Base-by-base conservation (phyloP, 2,113 vertebrate genomes). In the Mus pahari region DNA sequence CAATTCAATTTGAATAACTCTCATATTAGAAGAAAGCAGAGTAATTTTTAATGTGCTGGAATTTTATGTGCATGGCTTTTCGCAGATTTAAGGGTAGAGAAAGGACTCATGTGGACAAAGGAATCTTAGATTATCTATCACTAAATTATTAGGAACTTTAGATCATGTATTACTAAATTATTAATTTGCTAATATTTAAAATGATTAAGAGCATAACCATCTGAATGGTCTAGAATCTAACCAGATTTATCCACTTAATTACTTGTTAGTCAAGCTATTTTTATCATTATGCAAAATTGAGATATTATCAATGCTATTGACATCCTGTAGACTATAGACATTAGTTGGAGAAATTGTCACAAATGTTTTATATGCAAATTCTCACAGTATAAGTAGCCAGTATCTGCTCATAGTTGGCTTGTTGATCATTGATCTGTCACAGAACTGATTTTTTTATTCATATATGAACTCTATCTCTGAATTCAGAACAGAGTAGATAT, bases 11-110 rank as follows among this genome's bases (percentile, higher is more conserved):
- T 90, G 33, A 66, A 77, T 11, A 70, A n/a, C 22, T 90, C 22
- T 95, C 13, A 74, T 75, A 92, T 89, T 89, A 92, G 87, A 96
- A 36, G 42, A 68, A 94, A 93, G 62, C 5, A 62, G 70, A 78
- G 75, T 82, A 60, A 73, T 55, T n/a, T 92, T 77, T 78, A 93
- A 87, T 66, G 14, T 88, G 22, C 5, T 12, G 73, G 45, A 83
- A 39, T 66, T 96, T 64, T 88, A 50, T 26, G n/a, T n/a, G n/a
- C 20, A 92, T 87, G 13, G 2, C n/a, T 86, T 93, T 53, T 70
- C 19, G 5, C 91, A 87, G 24, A 74, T 31, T 2, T 60, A 93
- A 24, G 24, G 28, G 3, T 64, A 95, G 36, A 78, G 2, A 31
- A 86, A 19, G 0, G 22, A 55, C 39, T 26, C 26, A 62, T 9